A percentile compares a stretch with the other conserved stretches of the same genome.
Conservation (phyloP, 2,113 vertebrate species). For the Corythornis madagascariensis region DNA sequence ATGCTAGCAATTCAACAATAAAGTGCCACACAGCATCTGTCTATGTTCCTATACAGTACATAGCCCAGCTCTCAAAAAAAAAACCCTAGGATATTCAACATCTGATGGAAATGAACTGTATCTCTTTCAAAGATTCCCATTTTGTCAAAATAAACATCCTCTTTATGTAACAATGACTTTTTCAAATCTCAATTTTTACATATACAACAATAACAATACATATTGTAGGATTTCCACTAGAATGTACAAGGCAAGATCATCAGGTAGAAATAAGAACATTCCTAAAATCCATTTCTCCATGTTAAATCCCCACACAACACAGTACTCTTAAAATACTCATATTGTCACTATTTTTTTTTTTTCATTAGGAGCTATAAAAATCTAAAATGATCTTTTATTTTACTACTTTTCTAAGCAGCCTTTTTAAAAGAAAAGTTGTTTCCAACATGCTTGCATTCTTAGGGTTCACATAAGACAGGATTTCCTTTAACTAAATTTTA, state of each 20-base stretch:
- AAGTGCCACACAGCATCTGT: constrained; percentile 36
- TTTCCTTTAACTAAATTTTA: not conserved
- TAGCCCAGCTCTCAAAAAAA: not conserved
- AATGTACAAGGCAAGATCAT: not conserved
- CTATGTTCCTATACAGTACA: not conserved
- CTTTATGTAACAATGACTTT: constrained; percentile 9
- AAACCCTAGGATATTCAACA: not conserved
- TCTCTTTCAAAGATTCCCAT: constrained; percentile 15
- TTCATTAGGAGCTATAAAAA: not conserved
- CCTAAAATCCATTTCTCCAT: not conserved
- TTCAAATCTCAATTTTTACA: not conserved
- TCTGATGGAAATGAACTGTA: constrained; percentile 51
- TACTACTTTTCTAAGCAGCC: not conserved
- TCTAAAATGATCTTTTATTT: not conserved
- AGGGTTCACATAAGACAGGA: not conserved
- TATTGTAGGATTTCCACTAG: not conserved
- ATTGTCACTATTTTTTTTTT: not conserved
- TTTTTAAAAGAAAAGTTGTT: not conserved
- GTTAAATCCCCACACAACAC: not conserved
- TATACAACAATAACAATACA: not conserved
- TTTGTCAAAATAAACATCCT: constrained; percentile 49
- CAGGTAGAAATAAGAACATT: not conserved
- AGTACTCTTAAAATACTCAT: not conserved
- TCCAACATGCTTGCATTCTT: not conserved
- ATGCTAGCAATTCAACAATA: not conserved